Evolutionary conservation across 1,140 invertebrate genomes (phyloP), one percentile per base, ranked within the genome.

Genomic region (Bombus waltoni): DNA sequence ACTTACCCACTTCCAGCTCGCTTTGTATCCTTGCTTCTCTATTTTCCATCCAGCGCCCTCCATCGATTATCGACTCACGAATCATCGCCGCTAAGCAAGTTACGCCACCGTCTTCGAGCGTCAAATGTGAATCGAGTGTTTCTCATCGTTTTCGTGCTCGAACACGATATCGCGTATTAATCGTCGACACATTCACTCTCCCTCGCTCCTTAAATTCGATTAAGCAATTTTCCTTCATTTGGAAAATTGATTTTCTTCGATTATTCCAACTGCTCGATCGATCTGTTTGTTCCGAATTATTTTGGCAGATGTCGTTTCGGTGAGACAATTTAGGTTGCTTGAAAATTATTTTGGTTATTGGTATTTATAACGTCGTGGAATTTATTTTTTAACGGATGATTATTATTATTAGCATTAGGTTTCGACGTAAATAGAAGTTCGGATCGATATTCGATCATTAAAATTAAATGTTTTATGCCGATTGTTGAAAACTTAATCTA

Each of bases 1-100:
- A 94, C 92, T 94, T 93, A 92, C 92, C 93, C 91, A 94, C 93
- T 94, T 93, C 87, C 91, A 91, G 80, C 86, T 86, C 92, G 90
- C 93, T 93, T 93, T 92, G 89, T 91, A 92, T 86, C 85, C 78
- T 77, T 73, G 77, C 80, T 81, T 76, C 75, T 85, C 88, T 90
- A 77, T 83, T 88, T 85, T 79, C 81, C 88, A 84, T 82, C 59
- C 57, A 70, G 72, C 85, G 76, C 89, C 81, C 88, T 90, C 81
- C 89, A 90, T 90, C 79, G 89, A 90, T 90, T 90, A 91, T 91
- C 89, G 85, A 87, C 79, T 87, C 88, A 82, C 72, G 88, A 87
- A 88, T 89, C 87, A 74, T 68, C 79, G 53, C 75, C 42, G 59
- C 53, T 68, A 86, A 89, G 84, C 81, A 89, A 89, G 87, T 89